Base-by-base conservation (phyloP, 1,140 invertebrate species). In the Maconellicoccus hirsutus region DNA sequence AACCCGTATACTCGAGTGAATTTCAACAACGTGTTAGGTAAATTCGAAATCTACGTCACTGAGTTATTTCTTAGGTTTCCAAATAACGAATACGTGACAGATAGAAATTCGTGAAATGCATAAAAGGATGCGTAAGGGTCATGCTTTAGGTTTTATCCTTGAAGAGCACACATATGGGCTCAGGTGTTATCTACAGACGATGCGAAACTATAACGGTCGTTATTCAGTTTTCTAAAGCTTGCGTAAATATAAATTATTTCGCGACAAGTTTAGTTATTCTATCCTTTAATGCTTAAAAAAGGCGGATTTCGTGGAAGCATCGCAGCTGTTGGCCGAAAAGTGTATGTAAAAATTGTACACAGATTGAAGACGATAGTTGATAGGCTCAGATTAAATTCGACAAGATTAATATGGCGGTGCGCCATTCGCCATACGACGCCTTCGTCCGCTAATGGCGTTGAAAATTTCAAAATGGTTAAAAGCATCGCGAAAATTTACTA, bases 161-260 rank as follows among this genome's bases (percentile, higher is more conserved):
- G 42, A 52, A 52, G n/a, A 52, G 12, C 42, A 8, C 42, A 52
- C 42, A 66, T 25, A 66, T 22, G 61, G 61, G 61, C 61, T 66
- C 61, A 66, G 61, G 61, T 66, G 61, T 66, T 25, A 66, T 66
- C 61, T 22, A 66, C 8, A 66, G 10, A 12, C 16, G 16, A 16
- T 2, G 4, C 21, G 21, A 23, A 66, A 23, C 25, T 66, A 66
- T 66, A 26, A 26, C 25, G 25, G 61, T 25, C 61, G 25, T 66
- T 66, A 25, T 66, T 25, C 61, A 66, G 61, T 66, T 66, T 66
- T 66, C 61, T 25, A 66, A 66, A 66, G 61, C 61, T 25, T 66
- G 10, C 25, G 61, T 23, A 66, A 66, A 66, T 66, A 66, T 66
- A 66, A 66, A 66, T 66, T 66, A 66, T 26, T 23, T 66, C 61